Percentiles rank a stretch among this genome's conserved stretches.
phyloP scores from a whole-genome alignment of 2,113 vertebrate genomes.

The Boulengeromyrus knoepffleri region DNA sequence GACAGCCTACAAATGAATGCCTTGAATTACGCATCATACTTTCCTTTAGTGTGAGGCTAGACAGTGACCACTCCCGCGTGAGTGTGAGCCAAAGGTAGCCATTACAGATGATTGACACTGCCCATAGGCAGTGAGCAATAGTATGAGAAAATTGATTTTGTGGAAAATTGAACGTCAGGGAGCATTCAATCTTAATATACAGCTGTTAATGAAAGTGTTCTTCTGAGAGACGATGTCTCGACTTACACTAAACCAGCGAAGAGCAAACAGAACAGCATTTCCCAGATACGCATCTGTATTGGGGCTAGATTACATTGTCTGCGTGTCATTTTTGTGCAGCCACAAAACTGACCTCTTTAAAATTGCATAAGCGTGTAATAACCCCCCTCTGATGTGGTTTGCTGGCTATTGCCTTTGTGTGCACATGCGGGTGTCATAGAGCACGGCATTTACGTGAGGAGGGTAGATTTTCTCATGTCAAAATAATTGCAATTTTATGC shows the following conservation, averaged over 20 bases:
- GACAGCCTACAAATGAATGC: background rate
- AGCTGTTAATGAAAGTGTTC: background rate
- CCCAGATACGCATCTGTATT: background rate
- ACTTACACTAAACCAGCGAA: background rate
- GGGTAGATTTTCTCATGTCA: background rate
- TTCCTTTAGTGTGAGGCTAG: background rate
- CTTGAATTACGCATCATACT: background rate
- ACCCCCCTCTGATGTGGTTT: background rate
- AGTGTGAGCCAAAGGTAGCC: background rate
- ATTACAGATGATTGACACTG: background rate
- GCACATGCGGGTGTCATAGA: background rate
- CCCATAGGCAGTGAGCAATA: background rate
- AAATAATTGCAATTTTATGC: background rate
- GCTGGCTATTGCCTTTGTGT: background rate
- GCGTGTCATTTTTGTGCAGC: background rate
- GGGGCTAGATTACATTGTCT: background rate
- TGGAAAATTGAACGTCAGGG: background rate
- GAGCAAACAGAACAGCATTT: background rate
- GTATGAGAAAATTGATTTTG: background rate
- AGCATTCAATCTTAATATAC: background rate
- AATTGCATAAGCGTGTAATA: background rate
- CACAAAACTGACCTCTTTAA: constrained; percentile 3
- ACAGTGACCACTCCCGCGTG: background rate
- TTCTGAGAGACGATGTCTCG: background rate
- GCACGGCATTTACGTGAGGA: background rate